Evolutionary conservation across 2,797 vertebrate genomes (phyloP).

Genomic region (Danio albolineatus): DNA sequence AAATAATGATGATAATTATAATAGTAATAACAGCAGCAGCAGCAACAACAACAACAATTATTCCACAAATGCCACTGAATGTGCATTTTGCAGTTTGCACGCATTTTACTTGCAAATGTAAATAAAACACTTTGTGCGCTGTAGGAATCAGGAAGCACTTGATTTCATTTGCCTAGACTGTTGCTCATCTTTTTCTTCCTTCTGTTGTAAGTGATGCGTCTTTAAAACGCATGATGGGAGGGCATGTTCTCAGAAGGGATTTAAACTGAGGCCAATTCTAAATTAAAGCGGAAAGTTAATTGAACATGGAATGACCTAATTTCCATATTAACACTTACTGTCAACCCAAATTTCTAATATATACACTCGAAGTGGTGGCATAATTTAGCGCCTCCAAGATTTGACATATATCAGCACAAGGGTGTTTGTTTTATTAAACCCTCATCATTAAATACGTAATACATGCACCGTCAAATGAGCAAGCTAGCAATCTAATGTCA

Average conservation of each 20-base stretch:
- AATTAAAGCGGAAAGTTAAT: conserved; percentile 44
- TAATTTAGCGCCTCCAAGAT: background rate
- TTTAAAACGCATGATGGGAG: conserved; percentile 57
- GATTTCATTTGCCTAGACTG: background rate
- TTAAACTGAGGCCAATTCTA: conserved; percentile 37
- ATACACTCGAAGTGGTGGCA: background rate
- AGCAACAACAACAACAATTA: too few species aligned
- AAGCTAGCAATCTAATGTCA: conserved; percentile 2
- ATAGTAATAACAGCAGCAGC: too few species aligned
- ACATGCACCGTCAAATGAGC: background rate
- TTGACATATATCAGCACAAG: background rate
- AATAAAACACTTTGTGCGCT: background rate
- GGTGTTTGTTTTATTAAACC: conserved; percentile 35
- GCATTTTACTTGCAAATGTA: background rate
- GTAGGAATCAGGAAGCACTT: background rate
- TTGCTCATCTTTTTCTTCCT: conserved; percentile 55
- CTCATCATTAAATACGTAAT: conserved; percentile 1
- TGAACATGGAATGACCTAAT: conserved; percentile 30
- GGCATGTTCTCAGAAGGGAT: conserved; percentile 17
- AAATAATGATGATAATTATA: too few species aligned
- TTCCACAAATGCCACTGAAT: too few species aligned
- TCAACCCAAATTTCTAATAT: conserved; percentile 4
- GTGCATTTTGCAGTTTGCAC: too few species aligned
- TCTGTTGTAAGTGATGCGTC: conserved; percentile 9
- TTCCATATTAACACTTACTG: conserved; percentile 43